A percentile compares a stretch with the other conserved stretches of the same genome.
Conservation (phyloP, 2,888 invertebrate species). For the Drosophila bunnanda region DNA sequence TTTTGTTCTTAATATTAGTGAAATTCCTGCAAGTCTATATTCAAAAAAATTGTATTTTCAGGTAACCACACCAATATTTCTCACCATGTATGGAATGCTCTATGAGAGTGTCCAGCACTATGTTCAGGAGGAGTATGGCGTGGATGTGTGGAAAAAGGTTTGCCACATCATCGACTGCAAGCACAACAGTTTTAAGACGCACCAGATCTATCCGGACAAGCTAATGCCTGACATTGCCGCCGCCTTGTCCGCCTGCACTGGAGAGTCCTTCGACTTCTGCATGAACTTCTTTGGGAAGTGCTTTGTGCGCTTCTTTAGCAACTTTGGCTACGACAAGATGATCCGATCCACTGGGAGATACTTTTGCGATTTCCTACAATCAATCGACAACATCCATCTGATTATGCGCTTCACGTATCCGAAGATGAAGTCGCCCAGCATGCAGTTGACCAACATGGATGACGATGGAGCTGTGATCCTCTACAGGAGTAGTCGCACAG, state of each 20-base stretch:
- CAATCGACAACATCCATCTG: slow-evolving; percentile 95
- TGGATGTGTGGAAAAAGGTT: slow-evolving; percentile 90
- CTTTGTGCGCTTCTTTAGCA: slow-evolving; percentile 95
- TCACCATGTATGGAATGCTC: slow-evolving; percentile 92
- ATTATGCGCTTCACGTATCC: slow-evolving; percentile 97
- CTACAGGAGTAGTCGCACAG: slow-evolving; percentile 92
- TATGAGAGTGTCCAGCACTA: slow-evolving; percentile 93
- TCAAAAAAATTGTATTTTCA: too few relatives aligned
- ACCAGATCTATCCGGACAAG: slow-evolving; percentile 92
- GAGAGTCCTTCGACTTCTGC: slow-evolving; percentile 89
- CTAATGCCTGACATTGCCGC: slow-evolving; percentile 92
- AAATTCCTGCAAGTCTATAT: too few relatives aligned
- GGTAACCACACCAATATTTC: too few relatives aligned
- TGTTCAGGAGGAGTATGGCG: slow-evolving; percentile 92
- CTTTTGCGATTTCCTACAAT: slow-evolving; percentile 95
- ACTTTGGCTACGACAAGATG: slow-evolving; percentile 95
- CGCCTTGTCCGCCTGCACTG: slow-evolving; percentile 88
- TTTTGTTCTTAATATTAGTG: too few relatives aligned
- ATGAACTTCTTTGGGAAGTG: slow-evolving; percentile 96
- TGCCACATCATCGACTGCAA: slow-evolving; percentile 90
- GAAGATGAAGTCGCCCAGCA: slow-evolving; percentile 96
- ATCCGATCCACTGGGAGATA: slow-evolving; percentile 94
- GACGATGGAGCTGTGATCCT: slow-evolving; percentile 92
- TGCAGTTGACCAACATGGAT: slow-evolving; percentile 94
- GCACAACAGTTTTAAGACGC: slow-evolving; percentile 91